Evolutionary conservation across 2,888 invertebrate genomes (phyloP).

Genomic region (Charanyca ferruginea): DNA sequence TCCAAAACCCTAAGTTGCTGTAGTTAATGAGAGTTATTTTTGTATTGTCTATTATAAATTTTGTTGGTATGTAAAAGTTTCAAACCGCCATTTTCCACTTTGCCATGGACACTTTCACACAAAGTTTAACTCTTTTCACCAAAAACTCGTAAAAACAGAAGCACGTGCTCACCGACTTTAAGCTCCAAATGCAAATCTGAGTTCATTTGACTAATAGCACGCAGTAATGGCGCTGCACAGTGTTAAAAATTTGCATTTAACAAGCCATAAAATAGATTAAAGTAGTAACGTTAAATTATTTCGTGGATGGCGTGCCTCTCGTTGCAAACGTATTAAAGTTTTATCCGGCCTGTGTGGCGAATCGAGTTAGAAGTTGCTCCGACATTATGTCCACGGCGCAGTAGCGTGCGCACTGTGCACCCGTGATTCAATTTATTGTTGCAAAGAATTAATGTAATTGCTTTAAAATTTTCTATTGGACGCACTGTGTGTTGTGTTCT

Average conservation of each 20-base stretch:
- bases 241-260: constrained; percentile 67
- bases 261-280: constrained; percentile 72
- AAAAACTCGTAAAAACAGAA: constrained; percentile 55
- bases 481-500: constrained; percentile 51
- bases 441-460: constrained; percentile 70
- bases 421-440: constrained; percentile 73
- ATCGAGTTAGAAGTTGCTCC: constrained; percentile 76
- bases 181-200: constrained; percentile 61
- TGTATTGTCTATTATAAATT: background rate
- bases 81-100: background rate
- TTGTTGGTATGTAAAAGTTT: background rate
- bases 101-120: constrained; percentile 1
- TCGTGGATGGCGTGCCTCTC: constrained; percentile 64
- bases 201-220: constrained; percentile 67
- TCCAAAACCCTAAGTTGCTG: background rate
- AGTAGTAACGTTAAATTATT: constrained; percentile 73
- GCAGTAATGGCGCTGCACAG: constrained; percentile 60
- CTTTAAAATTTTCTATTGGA: constrained; percentile 67
- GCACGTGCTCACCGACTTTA: constrained; percentile 46
- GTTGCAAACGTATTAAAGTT: constrained; percentile 74
- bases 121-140: constrained; percentile 37
- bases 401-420: constrained; percentile 64
- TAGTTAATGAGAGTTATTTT: background rate
- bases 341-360: constrained; percentile 71
- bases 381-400: constrained; percentile 69